phyloP scores from a whole-genome alignment of 2,888 invertebrate species.

The Platerodrilus igneus region DNA sequence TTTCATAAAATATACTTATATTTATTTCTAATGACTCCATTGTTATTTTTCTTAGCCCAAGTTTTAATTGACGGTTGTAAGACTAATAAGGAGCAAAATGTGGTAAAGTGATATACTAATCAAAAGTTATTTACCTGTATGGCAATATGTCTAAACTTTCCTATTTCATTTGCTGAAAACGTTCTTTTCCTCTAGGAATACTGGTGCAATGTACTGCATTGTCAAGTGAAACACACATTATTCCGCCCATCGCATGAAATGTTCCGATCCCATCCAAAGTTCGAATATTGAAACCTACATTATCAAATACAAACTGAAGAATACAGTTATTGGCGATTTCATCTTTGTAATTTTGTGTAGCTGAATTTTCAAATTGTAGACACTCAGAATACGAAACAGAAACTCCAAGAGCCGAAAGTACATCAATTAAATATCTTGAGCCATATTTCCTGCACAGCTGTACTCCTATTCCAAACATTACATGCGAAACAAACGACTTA shows the following conservation, averaged over 20 bases:
- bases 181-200: slow-evolving; percentile 4
- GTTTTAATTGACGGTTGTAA: slow-evolving; percentile 7
- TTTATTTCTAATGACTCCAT: slow-evolving; percentile 5
- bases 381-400: slow-evolving; percentile 3
- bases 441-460: too few relatives aligned
- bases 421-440: too few relatives aligned
- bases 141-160: slow-evolving; percentile 1
- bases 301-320: too few relatives aligned
- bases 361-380: slow-evolving; percentile 4
- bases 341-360: slow-evolving; percentile 5
- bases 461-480: too few relatives aligned
- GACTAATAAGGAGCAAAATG: slow-evolving; percentile 1
- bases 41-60: slow-evolving; percentile 7
- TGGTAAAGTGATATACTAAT: neutral
- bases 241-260: slow-evolving; percentile 7
- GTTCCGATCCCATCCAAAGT: slow-evolving; percentile 6
- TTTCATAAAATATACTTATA: too few relatives aligned
- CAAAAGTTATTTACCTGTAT: slow-evolving; percentile 4
- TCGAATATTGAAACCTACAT: slow-evolving; percentile 4
- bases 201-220: neutral
- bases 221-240: slow-evolving; percentile 8
- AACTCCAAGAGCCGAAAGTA: too few relatives aligned
- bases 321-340: neutral
- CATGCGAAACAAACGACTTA: too few relatives aligned
- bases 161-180: slow-evolving; percentile 1